Conservation (phyloP, 2,797 vertebrate species). For the Pipistrellus pygmaeus region DNA sequence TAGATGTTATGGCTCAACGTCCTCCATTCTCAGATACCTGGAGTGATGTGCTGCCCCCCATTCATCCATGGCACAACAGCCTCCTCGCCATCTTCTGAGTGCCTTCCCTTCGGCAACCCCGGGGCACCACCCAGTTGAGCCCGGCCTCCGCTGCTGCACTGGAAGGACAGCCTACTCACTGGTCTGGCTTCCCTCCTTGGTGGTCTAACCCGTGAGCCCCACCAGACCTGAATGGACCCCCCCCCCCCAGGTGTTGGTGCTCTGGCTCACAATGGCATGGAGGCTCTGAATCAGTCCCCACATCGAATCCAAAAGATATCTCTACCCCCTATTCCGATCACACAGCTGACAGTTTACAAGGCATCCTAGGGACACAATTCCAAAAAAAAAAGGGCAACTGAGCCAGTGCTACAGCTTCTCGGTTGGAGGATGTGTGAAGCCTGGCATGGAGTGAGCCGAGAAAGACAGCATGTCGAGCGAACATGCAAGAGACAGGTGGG, state of each 20-base stretch:
- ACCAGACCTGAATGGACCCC: background rate
- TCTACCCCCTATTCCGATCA: background rate
- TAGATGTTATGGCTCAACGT: background rate
- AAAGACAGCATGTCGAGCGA: background rate
- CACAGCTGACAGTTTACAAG: background rate
- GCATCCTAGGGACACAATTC: background rate
- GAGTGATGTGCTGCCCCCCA: background rate
- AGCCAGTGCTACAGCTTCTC: background rate
- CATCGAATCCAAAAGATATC: background rate
- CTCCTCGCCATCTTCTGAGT: background rate
- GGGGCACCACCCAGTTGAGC: background rate
- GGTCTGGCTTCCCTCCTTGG: background rate
- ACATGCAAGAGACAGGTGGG: background rate
- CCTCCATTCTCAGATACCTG: background rate
- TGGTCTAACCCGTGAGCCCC: background rate
- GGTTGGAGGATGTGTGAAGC: background rate
- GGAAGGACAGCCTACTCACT: background rate
- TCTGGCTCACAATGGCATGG: background rate
- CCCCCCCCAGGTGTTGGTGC: background rate
- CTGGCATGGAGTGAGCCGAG: background rate
- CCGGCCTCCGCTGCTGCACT: background rate
- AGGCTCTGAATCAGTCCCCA: background rate
- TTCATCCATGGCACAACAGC: background rate
- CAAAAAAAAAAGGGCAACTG: background rate
- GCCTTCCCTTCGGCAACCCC: background rate